Evolutionary conservation across 2,797 vertebrate species (phyloP).

Genomic region (Mormyrus hasselquistii): DNA sequence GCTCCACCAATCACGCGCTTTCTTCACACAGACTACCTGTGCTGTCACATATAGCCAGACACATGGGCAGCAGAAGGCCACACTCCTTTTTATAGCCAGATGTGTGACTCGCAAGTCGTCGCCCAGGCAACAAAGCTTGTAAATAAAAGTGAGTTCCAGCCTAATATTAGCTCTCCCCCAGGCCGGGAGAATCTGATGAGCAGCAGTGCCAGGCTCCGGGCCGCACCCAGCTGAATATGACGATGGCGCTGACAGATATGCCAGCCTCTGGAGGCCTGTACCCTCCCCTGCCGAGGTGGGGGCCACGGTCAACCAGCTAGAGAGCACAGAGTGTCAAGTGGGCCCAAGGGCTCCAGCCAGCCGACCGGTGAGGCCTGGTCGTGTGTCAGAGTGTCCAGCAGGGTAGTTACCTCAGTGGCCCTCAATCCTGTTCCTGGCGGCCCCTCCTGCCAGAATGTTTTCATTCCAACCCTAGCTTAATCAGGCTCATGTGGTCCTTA

Average conservation of each 20-base stretch:
- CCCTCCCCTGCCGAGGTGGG: slow-evolving; percentile 11
- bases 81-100: background rate
- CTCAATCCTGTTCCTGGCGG: background rate
- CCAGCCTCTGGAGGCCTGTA: slow-evolving; percentile 12
- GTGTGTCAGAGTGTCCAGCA: background rate
- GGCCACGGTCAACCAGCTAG: background rate
- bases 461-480: background rate
- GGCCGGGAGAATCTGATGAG: slow-evolving; percentile 21
- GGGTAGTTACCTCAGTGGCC: background rate
- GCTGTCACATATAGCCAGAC: background rate
- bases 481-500: background rate
- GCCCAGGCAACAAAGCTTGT: slow-evolving; percentile 15
- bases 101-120: background rate
- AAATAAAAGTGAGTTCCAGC: slow-evolving; percentile 21
- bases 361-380: background rate
- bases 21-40: background rate
- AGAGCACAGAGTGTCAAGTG: background rate
- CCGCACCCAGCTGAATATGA: slow-evolving; percentile 19
- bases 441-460: background rate
- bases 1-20: background rate
- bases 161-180: slow-evolving; percentile 27
- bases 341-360: background rate
- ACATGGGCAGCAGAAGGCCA: background rate
- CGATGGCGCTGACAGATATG: slow-evolving; percentile 24
- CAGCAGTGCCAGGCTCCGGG: slow-evolving; percentile 13